Percentiles rank a stretch among this genome's conserved stretches.
These are phyloP conservation scores for Campoletis raptor DNA, from an alignment of 2,888 invertebrate genomes.

Conservation along the genomic window DNA sequence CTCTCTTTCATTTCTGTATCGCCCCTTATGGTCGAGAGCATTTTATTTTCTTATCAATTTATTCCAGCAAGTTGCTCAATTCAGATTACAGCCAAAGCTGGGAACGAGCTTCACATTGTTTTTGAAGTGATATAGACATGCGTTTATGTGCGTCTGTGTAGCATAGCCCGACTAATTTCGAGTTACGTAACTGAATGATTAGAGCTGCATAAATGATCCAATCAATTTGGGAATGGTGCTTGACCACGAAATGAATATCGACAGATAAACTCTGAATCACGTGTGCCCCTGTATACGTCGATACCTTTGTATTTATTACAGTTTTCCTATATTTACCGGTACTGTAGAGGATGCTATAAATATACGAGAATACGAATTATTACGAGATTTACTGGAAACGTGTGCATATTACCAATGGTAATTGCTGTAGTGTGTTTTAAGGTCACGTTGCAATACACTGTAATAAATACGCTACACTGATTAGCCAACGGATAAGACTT, in stretches of 20 bases:
- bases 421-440: conserved; percentile 17
- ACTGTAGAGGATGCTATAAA: conserved; percentile 1
- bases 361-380: conserved; percentile 9
- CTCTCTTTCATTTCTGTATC: not conserved
- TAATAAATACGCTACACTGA: conserved; percentile 35
- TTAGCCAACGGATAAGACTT: conserved; percentile 30
- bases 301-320: not conserved
- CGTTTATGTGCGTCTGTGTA: not conserved
- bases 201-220: conserved; percentile 36
- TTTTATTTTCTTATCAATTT: conserved; percentile 21
- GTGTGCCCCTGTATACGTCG: not conserved
- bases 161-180: not conserved
- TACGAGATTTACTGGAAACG: conserved; percentile 24
- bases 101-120: conserved; percentile 12
- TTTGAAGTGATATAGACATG: not conserved
- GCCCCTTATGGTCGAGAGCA: no score
- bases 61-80: conserved; percentile 13
- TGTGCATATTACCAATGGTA: conserved; percentile 15
- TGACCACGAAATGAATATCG: conserved; percentile 19
- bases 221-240: conserved; percentile 46
- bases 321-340: not conserved
- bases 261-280: conserved; percentile 19
- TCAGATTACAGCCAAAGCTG: not conserved
- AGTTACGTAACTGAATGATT: conserved; percentile 27
- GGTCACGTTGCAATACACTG: conserved; percentile 19